Base-by-base conservation (phyloP, 2,113 vertebrate species). In the Uria lomvia region DNA sequence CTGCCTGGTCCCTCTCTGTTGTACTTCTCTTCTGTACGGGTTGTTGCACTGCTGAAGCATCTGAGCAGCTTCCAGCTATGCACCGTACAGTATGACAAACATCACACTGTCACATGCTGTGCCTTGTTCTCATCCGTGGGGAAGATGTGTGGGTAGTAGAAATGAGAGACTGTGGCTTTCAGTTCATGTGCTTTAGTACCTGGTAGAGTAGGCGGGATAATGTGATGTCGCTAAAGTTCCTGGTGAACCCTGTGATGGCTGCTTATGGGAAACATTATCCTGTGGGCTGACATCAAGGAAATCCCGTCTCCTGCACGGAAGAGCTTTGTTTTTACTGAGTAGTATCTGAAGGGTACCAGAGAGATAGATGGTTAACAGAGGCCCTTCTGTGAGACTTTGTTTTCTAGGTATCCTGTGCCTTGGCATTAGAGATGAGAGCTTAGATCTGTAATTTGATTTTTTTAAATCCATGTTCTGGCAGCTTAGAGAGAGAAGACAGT, bases 301-400 rank as follows among this genome's bases (percentile, higher is more conserved):
- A 75, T 56, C 18, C n/a, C 3, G 0, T 58, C 32, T 71, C 18
- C 38, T 78, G 11, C 16, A 12, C 0, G 3, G 27, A 50, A 66
- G 21, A 71, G 49, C 65, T 84, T 63, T 77, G 42, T 19, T 77
- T 84, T 77, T 38, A 65, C 21, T 50, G 11, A 50, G 42, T 22
- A 30, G 7, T 88, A 27, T n/a, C 79, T 79, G 59, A 79, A 70
- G 38, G 22, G 4, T 65, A 32, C 23, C 4, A 7, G 22, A 23
- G n/a, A 68, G 43, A 52, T 13, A 30, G 15, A 30, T 30, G 27
- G 27, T 68, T 90, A 63, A 78, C 12, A 72, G 32, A n/a, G 12
- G 6, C 36, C 45, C 15, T 58, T 76, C 50, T 70, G 52, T 76
- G 36, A 68, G 45, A 13, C 30, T 74, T 79, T 58, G 13, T 1